Percentiles rank a stretch among this genome's conserved stretches.
These are phyloP conservation scores for Diceros bicornis DNA, from an alignment of 2,797 vertebrate species.

Conservation along the genomic window DNA sequence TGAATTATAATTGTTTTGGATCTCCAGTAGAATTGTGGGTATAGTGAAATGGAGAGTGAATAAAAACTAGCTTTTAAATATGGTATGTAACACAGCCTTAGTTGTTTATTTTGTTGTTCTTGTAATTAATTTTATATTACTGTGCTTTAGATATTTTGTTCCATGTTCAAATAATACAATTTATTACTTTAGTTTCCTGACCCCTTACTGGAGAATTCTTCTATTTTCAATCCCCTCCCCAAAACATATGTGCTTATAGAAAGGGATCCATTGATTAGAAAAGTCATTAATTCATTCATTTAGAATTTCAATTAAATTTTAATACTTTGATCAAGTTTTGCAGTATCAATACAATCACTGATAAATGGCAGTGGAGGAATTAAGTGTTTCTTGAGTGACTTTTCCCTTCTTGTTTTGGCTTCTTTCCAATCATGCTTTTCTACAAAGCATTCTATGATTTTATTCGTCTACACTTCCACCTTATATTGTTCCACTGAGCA, in stretches of 20 bases:
- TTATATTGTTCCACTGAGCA: neutral
- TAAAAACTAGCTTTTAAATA: neutral
- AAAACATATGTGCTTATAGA: neutral
- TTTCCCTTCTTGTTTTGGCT: neutral
- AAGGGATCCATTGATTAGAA: neutral
- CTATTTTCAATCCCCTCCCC: neutral
- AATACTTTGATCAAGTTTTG: neutral
- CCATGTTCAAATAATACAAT: neutral
- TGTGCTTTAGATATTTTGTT: neutral
- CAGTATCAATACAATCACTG: neutral
- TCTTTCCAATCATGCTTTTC: neutral
- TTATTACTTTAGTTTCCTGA: neutral
- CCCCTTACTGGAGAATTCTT: neutral
- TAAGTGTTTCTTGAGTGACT: neutral
- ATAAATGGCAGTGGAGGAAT: neutral
- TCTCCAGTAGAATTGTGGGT: neutral
- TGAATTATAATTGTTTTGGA: neutral
- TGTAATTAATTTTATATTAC: neutral
- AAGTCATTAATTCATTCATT: neutral
- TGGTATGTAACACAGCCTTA: neutral
- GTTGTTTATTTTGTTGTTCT: neutral
- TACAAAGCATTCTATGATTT: neutral
- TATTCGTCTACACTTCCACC: neutral
- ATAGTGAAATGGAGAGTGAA: neutral
- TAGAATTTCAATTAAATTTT: slow-evolving; percentile 12